Conservation (phyloP, 2,113 vertebrate species). For the Cyanoramphus novaezelandiae region DNA sequence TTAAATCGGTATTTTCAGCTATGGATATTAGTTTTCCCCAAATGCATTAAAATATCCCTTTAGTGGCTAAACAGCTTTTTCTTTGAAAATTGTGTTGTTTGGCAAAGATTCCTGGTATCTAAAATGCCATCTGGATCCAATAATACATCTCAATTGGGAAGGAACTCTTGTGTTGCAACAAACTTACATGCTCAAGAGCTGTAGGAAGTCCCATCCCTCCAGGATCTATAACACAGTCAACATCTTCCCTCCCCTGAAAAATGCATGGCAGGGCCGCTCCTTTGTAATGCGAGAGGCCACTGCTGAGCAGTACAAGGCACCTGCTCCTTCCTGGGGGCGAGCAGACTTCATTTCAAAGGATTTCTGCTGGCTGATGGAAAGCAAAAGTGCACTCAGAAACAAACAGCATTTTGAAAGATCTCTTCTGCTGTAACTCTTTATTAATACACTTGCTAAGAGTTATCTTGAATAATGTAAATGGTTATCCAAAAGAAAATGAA, state of each 20-base stretch:
- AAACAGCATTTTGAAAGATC: not conserved
- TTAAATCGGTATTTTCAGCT: not conserved
- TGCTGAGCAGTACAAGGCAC: conserved; percentile 21
- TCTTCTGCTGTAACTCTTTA: not conserved
- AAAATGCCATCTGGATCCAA: conserved; percentile 44
- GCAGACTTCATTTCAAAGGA: not conserved
- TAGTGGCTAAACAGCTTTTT: not conserved
- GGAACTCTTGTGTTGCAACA: conserved; percentile 5
- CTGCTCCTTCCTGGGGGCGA: not conserved
- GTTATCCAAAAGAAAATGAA: not conserved
- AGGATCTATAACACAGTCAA: conserved; percentile 25
- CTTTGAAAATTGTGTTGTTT: not conserved
- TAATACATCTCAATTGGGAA: not conserved
- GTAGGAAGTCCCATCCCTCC: conserved; percentile 10
- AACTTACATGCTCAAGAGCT: not conserved
- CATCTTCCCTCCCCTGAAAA: conserved; percentile 5
- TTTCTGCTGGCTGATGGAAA: not conserved
- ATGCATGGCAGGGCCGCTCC: not conserved
- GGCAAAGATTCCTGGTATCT: conserved; percentile 15
- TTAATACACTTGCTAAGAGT: rapidly evolving
- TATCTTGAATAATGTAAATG: not conserved
- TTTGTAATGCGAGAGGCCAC: conserved; percentile 18
- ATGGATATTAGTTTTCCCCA: not conserved
- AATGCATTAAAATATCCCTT: not conserved
- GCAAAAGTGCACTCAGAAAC: not conserved